Evolutionary conservation across 2,888 invertebrate species (phyloP).

Genomic region (Xestia c-nigrum): DNA sequence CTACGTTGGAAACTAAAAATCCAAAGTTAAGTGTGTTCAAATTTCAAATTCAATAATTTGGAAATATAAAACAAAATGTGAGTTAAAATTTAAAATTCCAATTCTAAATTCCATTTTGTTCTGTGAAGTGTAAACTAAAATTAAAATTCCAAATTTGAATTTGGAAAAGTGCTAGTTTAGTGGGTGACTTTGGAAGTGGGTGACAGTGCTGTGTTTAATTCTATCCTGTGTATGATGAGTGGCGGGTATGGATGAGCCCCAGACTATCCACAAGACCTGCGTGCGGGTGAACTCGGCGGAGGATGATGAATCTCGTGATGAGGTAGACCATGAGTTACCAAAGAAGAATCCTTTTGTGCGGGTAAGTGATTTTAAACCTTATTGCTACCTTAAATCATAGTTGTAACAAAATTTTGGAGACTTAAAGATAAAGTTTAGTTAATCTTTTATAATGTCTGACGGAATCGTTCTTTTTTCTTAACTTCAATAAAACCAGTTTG

Average conservation of each 20-base stretch:
- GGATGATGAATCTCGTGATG: constrained; percentile 85
- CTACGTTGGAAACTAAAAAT: constrained; percentile 23
- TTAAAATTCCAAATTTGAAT: constrained; percentile 41
- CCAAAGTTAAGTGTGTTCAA: constrained; percentile 32
- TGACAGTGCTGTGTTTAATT: constrained; percentile 60
- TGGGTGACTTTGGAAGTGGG: constrained; percentile 36
- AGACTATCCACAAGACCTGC: constrained; percentile 86
- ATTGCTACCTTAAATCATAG: background rate
- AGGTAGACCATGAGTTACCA: constrained; percentile 85
- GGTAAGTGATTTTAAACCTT: constrained; percentile 76
- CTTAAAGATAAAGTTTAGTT: background rate
- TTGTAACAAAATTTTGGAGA: background rate
- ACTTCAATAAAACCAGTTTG: background rate
- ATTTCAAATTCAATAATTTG: constrained; percentile 20
- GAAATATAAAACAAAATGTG: constrained; percentile 13
- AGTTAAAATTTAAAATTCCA: constrained; percentile 1
- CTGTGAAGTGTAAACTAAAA: constrained; percentile 29
- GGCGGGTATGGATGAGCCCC: constrained; percentile 86
- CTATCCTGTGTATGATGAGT: constrained; percentile 82
- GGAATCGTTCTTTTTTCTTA: background rate
- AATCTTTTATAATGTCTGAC: background rate
- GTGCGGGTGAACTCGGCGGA: constrained; percentile 87
- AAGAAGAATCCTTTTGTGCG: constrained; percentile 87
- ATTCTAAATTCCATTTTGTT: constrained; percentile 24
- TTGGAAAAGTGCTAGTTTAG: constrained; percentile 22